Evolutionary conservation across 2,888 invertebrate species (phyloP).

Genomic region (Agapostemon virescens): DNA sequence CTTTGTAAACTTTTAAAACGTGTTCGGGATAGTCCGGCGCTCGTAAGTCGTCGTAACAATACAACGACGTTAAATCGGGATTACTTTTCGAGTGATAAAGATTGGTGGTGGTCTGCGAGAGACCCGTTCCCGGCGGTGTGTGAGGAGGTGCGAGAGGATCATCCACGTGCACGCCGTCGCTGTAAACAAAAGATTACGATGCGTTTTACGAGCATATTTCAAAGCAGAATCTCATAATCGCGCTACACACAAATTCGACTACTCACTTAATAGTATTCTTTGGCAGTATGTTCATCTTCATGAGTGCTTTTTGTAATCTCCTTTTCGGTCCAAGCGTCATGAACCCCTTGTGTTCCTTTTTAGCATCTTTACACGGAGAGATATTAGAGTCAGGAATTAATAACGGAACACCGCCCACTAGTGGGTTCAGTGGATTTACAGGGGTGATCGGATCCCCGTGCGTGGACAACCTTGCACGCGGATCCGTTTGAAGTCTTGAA

Average conservation of each 20-base stretch:
- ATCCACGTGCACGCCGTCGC: conserved; percentile 85
- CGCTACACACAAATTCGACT: background rate
- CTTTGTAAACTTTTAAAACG: conserved; percentile 96
- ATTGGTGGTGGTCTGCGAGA: conserved; percentile 83
- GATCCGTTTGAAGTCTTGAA: conserved; percentile 82
- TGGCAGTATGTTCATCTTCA: conserved; percentile 94
- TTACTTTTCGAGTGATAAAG: conserved; percentile 94
- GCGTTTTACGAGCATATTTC: background rate
- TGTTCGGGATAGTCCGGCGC: conserved; percentile 96
- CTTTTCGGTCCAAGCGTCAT: conserved; percentile 95
- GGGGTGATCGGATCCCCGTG: conserved; percentile 84
- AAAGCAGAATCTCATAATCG: background rate
- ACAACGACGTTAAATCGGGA: conserved; percentile 90
- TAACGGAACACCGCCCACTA: conserved; percentile 76
- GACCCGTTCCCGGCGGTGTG: conserved; percentile 78
- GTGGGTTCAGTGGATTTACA: conserved; percentile 72
- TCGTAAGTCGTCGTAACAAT: conserved; percentile 89
- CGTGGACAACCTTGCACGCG: conserved; percentile 89
- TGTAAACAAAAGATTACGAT: conserved; percentile 71
- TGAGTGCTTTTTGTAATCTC: conserved; percentile 90
- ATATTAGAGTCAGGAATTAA: conserved; percentile 76
- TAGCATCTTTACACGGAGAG: conserved; percentile 80
- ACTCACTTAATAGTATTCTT: conserved; percentile 87
- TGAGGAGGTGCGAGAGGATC: conserved; percentile 83
- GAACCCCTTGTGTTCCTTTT: conserved; percentile 87